Conservation (phyloP, 2,797 vertebrate genomes). For the Buphagus erythrorhynchus region DNA sequence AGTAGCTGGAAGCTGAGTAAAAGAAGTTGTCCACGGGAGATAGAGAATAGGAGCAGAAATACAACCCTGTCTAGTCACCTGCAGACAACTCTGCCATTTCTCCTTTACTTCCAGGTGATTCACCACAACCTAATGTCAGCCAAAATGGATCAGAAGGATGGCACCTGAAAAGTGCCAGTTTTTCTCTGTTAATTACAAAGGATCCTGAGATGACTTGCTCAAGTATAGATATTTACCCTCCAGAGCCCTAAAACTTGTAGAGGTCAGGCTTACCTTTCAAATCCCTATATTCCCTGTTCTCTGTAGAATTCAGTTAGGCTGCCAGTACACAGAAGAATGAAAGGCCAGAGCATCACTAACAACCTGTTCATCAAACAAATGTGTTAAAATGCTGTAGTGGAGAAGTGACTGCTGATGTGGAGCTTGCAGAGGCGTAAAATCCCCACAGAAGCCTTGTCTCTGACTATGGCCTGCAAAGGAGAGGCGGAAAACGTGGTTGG, state of each 20-base stretch:
- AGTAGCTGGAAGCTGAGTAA: neutral
- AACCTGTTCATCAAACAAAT: neutral
- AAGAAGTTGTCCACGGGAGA: neutral
- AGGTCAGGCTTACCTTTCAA: neutral
- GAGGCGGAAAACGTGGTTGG: neutral
- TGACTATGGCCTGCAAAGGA: neutral
- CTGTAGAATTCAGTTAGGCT: neutral
- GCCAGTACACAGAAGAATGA: neutral
- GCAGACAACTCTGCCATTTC: neutral
- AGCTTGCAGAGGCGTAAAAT: neutral
- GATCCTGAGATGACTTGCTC: neutral
- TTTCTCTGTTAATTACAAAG: neutral
- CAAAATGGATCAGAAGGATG: neutral
- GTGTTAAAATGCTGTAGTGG: neutral
- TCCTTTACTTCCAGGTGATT: neutral
- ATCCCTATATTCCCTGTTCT: neutral
- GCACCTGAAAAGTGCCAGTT: neutral
- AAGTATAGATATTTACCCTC: neutral
- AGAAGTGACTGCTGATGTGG: neutral
- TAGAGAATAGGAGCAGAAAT: neutral
- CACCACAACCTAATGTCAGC: neutral
- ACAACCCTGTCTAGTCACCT: neutral
- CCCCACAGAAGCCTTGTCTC: neutral
- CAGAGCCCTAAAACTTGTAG: neutral
- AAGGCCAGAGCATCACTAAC: neutral